Evolutionary conservation across 2,113 vertebrate species (phyloP), one percentile per base, ranked within the genome.

Genomic region (Datnioides undecimradiatus): DNA sequence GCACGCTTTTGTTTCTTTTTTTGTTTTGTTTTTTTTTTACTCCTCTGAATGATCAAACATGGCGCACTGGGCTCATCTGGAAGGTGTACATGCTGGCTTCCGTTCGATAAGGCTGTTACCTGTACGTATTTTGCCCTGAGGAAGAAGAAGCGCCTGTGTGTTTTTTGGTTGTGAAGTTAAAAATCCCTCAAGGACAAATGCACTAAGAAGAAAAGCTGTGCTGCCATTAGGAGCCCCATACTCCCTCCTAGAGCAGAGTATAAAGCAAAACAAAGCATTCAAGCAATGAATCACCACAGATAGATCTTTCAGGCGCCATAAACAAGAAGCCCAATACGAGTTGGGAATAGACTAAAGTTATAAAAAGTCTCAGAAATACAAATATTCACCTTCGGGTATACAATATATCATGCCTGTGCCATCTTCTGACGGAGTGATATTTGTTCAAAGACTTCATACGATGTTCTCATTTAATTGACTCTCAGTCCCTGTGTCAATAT

Each of bases 171-270:
- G 82, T 86, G 82, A 92, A 89, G 87, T 88, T 90, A 88, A 90
- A 88, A 88, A 85, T 84, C 89, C 90, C 88, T 91, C 75, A 92
- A 92, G 90, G 93, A 93, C 90, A 92, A 92, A 91, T 83, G 76
- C 80, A 60, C 83, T 66, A 77, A 68, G 79, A 86, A 89, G 78
- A 86, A 91, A 91, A 88, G 76, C 78, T 76, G 65, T 59, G 57
- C 85, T 83, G 89, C 83, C 82, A 90, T 91, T 87, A 84, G 72
- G 79, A 90, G 70, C 69, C 72, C 58, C 62, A 74, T 41, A 75
- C 82, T 85, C 67, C 83, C 80, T 87, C 73, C 80, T 68, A 46
- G 71, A 83, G 79, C 81, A 58, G 63, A 80, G 67, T 46, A 82
- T 66, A 86, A 90, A 91, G 77, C 40, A 80, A 87, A 93, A 89